Evolutionary conservation across 2,797 vertebrate species (phyloP).

Genomic region (Thunnus albacares): DNA sequence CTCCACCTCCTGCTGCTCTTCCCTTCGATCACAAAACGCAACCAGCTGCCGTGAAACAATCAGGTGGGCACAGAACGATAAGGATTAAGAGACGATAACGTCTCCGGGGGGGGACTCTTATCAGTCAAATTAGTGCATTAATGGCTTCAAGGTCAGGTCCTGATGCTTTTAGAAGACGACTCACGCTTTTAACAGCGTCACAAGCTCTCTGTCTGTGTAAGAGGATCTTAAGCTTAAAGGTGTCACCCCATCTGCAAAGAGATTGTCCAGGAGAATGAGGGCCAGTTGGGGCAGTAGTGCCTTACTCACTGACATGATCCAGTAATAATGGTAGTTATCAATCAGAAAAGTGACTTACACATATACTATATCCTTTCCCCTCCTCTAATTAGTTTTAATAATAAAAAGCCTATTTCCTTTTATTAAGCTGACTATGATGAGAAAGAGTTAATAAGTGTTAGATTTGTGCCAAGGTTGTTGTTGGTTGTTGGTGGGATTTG

Average conservation of each 20-base stretch:
- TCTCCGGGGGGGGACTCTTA: constrained; percentile 44
- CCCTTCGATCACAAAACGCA: constrained; percentile 30
- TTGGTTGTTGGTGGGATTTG: too few relatives aligned
- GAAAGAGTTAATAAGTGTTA: not conserved
- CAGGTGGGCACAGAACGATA: constrained; percentile 54
- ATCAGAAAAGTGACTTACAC: not conserved
- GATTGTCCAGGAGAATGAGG: constrained; percentile 1
- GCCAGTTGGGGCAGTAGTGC: not conserved
- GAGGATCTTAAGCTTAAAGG: constrained; percentile 47
- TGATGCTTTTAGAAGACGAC: constrained; percentile 63
- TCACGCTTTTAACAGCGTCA: constrained; percentile 56
- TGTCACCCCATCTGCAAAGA: constrained; percentile 26
- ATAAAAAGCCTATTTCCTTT: too few relatives aligned
- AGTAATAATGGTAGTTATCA: not conserved
- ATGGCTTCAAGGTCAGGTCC: constrained; percentile 70
- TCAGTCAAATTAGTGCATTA: constrained; percentile 77
- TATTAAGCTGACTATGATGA: too few relatives aligned
- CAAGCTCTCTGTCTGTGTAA: constrained; percentile 32
- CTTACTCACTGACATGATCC: not conserved
- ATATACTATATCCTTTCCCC: not conserved
- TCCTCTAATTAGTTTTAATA: not conserved
- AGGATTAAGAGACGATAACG: constrained; percentile 67
- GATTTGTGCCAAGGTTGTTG: not conserved
- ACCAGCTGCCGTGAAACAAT: constrained; percentile 50
- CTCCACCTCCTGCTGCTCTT: constrained; percentile 4